Conservation (phyloP, 2,113 vertebrate species). For the Apodemus speciosus region DNA sequence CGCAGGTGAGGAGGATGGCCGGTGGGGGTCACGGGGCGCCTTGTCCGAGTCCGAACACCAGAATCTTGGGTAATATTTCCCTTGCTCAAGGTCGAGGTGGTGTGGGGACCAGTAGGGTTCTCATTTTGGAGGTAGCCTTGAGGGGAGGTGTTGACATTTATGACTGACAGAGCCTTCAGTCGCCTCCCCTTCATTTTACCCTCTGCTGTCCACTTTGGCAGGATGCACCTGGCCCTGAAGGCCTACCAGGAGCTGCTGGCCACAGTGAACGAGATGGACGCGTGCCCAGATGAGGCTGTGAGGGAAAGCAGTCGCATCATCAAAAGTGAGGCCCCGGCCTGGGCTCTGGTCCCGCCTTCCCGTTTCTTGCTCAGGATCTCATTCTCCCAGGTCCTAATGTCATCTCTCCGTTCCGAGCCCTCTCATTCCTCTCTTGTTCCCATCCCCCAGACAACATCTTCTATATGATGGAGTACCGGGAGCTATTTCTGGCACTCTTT, state of each 20-base stretch:
- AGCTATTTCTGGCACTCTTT: constrained; percentile 94
- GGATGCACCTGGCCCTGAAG: constrained; percentile 97
- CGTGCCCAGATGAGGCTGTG: constrained; percentile 88
- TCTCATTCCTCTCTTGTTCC: neutral
- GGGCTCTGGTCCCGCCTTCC: neutral
- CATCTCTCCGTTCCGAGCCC: neutral
- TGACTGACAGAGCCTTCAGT: neutral
- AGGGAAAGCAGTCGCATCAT: constrained; percentile 93
- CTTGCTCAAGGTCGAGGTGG: neutral
- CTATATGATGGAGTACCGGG: constrained; percentile 98
- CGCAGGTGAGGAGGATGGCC: constrained; percentile 85
- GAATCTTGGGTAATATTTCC: neutral
- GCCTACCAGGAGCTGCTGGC: constrained; percentile 96
- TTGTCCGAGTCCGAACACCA: neutral
- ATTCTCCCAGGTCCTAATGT: neutral
- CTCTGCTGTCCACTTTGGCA: constrained; percentile 71
- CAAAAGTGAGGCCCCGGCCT: constrained; percentile 89
- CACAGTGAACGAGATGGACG: constrained; percentile 96
- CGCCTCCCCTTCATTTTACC: neutral
- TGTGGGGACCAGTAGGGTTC: neutral
- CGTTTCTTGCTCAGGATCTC: neutral
- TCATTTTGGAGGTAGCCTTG: neutral
- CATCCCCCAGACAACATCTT: constrained; percentile 93
- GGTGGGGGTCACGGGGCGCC: neutral
- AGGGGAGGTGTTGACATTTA: neutral